Base-by-base conservation (phyloP, 2,113 vertebrate species). In the Camarhynchus parvulus region DNA sequence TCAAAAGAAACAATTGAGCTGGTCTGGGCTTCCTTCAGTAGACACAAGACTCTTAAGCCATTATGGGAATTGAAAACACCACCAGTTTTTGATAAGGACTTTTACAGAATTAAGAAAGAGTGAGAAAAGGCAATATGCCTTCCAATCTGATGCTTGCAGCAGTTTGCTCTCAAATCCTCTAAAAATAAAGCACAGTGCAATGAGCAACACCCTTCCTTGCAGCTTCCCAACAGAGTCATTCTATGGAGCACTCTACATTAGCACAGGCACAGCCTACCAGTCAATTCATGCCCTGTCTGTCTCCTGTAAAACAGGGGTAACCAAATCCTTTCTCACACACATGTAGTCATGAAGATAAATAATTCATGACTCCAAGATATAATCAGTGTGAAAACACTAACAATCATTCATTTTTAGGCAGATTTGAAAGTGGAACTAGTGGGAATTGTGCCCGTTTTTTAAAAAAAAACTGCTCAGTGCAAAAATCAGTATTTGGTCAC, bases 1-100 rank as follows among this genome's bases (percentile, higher is more conserved):
- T 92, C 56, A 27, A 87, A 87, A 81, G 83, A 78, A 96, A 95
- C 85, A 93, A 77, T 14, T 15, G 46, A 84, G 47, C 56, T 72
- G 76, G n/a, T 89, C 15, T 70, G 59, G 70, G 76, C 69, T 95
- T 66, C 63, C 91, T 82, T 74, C 62, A 41, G 68, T 10, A 81
- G 76, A 39, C 33, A 68, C 24, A 59, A 37, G 24, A 18, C 73
- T 88, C 91, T 63, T n/a, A 69, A 55, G 53, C 53, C 41, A 50
- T 47, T 78, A 35, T 13, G n/a, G 56, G 56, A 46, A n/a, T 87
- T 46, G 30, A 79, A 87, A 88, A 95, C 63, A 25, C 52, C n/a
- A 67, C 42, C 30, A 15, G 25, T 39, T 96, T 94, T 84, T 81
- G 16, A 39, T 73, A 83, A 35, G n/a, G 33, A 52, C 56, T 75